These are phyloP conservation scores for Gobio gobio DNA, from an alignment of 2,113 vertebrate genomes.

Conservation along the genomic window DNA sequence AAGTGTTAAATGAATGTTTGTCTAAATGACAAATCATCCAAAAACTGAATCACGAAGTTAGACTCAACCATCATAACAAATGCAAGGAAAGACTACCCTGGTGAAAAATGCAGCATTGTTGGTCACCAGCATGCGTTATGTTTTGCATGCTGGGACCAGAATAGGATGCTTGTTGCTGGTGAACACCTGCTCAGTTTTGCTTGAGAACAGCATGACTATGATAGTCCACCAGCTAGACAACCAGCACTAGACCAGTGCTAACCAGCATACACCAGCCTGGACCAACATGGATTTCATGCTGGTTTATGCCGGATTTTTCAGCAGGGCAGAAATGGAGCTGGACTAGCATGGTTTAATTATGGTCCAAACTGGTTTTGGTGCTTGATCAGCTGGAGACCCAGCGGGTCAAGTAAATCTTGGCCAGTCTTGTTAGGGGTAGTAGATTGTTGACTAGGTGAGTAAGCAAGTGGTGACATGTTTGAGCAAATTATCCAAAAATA, in stretches of 20 bases:
- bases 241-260: too few species aligned
- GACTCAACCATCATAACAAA: not conserved
- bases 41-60: not conserved
- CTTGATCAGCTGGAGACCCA: not conserved
- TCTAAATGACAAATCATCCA: not conserved
- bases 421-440: not conserved
- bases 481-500: not conserved
- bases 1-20: not conserved
- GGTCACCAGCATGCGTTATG: too few species aligned
- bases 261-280: too few species aligned
- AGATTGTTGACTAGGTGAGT: not conserved
- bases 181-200: too few species aligned
- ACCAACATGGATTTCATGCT: too few species aligned
- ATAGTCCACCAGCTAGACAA: too few species aligned
- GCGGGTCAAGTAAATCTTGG: not conserved
- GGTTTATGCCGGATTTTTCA: too few species aligned
- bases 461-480: not conserved
- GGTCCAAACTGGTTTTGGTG: not conserved
- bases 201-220: too few species aligned
- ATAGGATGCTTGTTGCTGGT: too few species aligned
- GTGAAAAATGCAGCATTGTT: too few species aligned
- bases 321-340: not conserved
- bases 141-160: too few species aligned
- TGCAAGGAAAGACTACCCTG: not conserved
- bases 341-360: not conserved